Conservation (phyloP, 1,140 invertebrate species). For the Homarus americanus region DNA sequence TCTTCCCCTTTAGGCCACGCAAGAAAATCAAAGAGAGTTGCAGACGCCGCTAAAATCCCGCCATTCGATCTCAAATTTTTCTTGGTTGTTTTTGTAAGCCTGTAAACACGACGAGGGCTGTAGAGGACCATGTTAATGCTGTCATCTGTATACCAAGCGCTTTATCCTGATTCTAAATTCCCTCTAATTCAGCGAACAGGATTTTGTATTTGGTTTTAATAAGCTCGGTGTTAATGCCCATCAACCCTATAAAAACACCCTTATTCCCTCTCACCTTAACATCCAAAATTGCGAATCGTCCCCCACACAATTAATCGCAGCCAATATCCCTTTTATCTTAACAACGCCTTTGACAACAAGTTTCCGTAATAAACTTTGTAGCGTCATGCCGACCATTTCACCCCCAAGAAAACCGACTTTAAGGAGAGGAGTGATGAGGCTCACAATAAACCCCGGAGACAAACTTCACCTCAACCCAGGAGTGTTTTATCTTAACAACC, state of each 20-base stretch:
- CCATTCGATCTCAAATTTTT: neutral
- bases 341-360: constrained; percentile 61
- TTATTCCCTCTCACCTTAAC: neutral
- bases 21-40: neutral
- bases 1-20: too few species aligned
- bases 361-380: constrained; percentile 55
- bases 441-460: neutral
- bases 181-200: constrained; percentile 31
- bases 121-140: constrained; percentile 19
- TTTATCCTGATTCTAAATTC: constrained; percentile 36
- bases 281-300: constrained; percentile 11
- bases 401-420: constrained; percentile 10
- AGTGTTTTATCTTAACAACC: constrained; percentile 53
- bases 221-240: constrained; percentile 3
- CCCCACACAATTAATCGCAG: constrained; percentile 52
- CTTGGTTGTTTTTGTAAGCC: neutral
- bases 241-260: neutral
- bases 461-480: neutral
- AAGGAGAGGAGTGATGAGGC: neutral
- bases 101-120: constrained; percentile 17
- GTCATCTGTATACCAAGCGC: constrained; percentile 47
- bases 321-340: constrained; percentile 60
- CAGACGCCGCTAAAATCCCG: neutral
- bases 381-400: constrained; percentile 33
- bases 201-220: constrained; percentile 45